A percentile compares a stretch with the other conserved stretches of the same genome.
phyloP scores from a whole-genome alignment of 2,113 vertebrate genomes.

The Geococcyx californianus region DNA sequence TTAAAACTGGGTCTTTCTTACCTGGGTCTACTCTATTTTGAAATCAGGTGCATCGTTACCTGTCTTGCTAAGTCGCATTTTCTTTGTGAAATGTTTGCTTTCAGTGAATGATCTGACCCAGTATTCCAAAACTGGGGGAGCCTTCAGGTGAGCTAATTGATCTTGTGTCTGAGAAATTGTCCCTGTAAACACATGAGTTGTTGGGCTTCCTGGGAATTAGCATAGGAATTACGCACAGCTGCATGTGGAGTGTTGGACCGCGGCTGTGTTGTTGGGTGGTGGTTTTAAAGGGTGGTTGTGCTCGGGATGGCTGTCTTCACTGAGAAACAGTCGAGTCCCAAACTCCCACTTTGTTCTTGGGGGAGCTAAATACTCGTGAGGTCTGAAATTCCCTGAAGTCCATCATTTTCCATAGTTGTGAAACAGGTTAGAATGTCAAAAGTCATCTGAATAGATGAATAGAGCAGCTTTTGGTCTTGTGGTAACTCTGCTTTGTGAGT shows the following conservation, averaged over 20 bases:
- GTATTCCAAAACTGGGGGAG: neutral
- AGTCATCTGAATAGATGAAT: rapidly evolving
- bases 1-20: neutral
- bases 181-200: rapidly evolving
- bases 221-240: neutral
- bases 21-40: neutral
- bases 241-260: rapidly evolving
- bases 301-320: rapidly evolving
- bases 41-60: neutral
- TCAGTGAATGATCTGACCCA: neutral
- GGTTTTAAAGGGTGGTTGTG: rapidly evolving
- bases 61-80: neutral
- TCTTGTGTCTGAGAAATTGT: rapidly evolving
- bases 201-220: rapidly evolving
- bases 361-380: neutral
- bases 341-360: neutral
- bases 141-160: neutral
- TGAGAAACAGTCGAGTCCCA: neutral
- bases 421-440: neutral
- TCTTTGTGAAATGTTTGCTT: neutral
- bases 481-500: neutral
- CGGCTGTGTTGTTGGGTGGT: rapidly evolving
- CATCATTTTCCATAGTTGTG: rapidly evolving
- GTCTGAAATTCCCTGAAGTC: neutral
- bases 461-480: neutral